A percentile compares a stretch with the other conserved stretches of the same genome.
phyloP scores from a whole-genome alignment of 2,797 vertebrate species.

The Xerus rutilus region DNA sequence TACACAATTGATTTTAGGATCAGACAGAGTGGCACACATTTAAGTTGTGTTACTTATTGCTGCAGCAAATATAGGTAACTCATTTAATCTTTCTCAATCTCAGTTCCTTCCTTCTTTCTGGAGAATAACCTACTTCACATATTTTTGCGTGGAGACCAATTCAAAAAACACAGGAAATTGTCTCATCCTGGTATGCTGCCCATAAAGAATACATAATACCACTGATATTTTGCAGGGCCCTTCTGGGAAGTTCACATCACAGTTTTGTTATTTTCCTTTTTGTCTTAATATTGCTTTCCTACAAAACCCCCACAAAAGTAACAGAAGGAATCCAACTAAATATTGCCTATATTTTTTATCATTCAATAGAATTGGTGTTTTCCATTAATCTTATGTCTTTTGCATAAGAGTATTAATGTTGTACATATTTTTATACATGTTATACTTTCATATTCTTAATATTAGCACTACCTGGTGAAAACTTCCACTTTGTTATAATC shows the following conservation, averaged over 20 bases:
- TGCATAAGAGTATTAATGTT: neutral
- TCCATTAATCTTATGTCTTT: neutral
- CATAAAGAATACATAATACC: neutral
- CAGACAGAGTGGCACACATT: neutral
- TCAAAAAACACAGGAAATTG: neutral
- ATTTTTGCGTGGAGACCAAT: neutral
- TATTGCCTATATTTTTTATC: neutral
- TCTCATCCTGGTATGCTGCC: neutral
- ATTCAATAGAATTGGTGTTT: neutral
- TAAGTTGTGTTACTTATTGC: neutral
- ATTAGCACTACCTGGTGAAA: neutral
- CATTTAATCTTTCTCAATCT: neutral
- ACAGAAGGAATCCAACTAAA: neutral
- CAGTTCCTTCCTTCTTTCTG: neutral
- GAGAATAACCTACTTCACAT: neutral
- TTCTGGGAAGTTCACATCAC: neutral
- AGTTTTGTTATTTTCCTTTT: neutral
- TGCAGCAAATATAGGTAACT: neutral
- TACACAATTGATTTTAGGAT: neutral
- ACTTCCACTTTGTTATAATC: neutral
- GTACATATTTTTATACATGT: neutral
- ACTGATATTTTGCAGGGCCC: neutral
- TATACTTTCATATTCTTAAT: neutral
- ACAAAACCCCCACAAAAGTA: neutral
- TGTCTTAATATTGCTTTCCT: neutral